Conservation (phyloP, 2,797 vertebrate genomes). For the Sphaeramia orbicularis region DNA sequence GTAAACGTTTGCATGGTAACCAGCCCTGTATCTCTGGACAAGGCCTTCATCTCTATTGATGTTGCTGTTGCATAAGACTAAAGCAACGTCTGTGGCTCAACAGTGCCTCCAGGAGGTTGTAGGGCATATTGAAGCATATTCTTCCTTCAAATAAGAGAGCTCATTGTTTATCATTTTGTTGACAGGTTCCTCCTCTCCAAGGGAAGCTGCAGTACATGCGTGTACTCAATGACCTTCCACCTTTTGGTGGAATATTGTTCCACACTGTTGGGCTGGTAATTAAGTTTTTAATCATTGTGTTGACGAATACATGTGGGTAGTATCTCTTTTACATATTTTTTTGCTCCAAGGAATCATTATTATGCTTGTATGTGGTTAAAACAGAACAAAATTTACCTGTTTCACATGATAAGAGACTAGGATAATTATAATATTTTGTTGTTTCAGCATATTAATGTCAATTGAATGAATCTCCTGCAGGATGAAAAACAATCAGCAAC, state of each 20-base stretch:
- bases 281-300: slow-evolving; percentile 27
- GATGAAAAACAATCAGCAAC: slow-evolving; percentile 97
- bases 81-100: slow-evolving; percentile 60
- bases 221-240: slow-evolving; percentile 97
- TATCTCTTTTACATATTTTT: not conserved
- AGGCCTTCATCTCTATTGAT: slow-evolving; percentile 34
- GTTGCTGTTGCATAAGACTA: slow-evolving; percentile 67
- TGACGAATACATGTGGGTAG: slow-evolving; percentile 5
- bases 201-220: slow-evolving; percentile 98
- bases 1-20: slow-evolving; percentile 38
- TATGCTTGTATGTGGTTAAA: slow-evolving; percentile 7
- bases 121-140: not conserved
- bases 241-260: slow-evolving; percentile 97
- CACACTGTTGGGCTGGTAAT: slow-evolving; percentile 97
- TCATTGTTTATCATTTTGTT: slow-evolving; percentile 56
- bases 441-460: not conserved
- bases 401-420: not conserved
- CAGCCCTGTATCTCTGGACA: slow-evolving; percentile 33
- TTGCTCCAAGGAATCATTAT: not conserved
- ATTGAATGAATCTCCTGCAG: slow-evolving; percentile 72
- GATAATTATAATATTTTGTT: slow-evolving; percentile 3
- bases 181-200: slow-evolving; percentile 94
- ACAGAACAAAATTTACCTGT: not conserved
- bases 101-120: slow-evolving; percentile 77
- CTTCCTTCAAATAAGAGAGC: slow-evolving; percentile 27